Percentiles rank a stretch among this genome's conserved stretches.
Conservation (phyloP, 2,888 invertebrate species). For the Homarus gammarus region DNA sequence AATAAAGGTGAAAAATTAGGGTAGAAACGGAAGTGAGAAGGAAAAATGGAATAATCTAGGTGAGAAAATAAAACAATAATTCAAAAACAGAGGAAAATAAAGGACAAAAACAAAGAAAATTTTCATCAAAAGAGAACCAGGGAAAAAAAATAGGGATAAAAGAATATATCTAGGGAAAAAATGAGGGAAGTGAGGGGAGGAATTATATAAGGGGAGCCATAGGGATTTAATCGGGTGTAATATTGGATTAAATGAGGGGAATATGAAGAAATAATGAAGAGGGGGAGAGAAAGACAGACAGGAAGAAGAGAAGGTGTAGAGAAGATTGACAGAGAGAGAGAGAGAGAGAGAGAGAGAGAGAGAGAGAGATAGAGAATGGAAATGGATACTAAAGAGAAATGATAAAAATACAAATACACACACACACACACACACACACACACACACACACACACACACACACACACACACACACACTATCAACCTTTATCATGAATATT, state of each 20-base stretch:
- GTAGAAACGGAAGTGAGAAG: too few species aligned
- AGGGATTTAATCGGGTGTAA: slow-evolving; percentile 34
- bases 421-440: neutral
- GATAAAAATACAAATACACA: too few species aligned
- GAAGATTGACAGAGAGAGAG: neutral
- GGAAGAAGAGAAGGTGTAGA: neutral
- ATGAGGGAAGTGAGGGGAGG: neutral
- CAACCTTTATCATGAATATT: too few species aligned
- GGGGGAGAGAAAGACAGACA: neutral
- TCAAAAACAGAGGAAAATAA: too few species aligned
- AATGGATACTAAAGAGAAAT: neutral
- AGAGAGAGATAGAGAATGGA: neutral
- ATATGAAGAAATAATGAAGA: slow-evolving; percentile 28
- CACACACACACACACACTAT: too few species aligned
- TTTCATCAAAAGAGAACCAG: too few species aligned
- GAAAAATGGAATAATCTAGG: too few species aligned
- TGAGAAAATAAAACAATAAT: too few species aligned
- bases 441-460: neutral
- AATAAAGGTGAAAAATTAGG: too few species aligned
- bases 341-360: neutral
- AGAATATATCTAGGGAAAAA: neutral
- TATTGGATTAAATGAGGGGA: slow-evolving; percentile 48
- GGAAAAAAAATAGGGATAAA: too few species aligned
- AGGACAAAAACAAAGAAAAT: too few species aligned
- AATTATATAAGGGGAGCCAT: neutral